These are phyloP conservation scores for Podarcis muralis DNA, from an alignment of 2,113 vertebrate species.

Conservation along the genomic window DNA sequence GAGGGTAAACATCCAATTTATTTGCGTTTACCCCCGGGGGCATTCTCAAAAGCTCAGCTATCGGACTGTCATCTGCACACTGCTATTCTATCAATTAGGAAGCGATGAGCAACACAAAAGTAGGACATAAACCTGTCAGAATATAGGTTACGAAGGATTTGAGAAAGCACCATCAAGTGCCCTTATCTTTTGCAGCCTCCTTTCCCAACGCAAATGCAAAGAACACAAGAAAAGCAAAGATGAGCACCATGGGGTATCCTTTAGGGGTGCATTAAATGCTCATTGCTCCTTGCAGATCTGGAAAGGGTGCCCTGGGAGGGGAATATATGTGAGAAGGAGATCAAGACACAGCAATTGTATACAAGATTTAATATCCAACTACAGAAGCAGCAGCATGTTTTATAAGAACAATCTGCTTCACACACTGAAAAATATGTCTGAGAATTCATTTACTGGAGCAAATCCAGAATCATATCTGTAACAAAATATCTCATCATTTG, in stretches of 20 bases:
- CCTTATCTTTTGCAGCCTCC: not conserved
- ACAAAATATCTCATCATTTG: not conserved
- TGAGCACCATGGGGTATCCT: not conserved
- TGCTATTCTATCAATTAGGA: fast-evolving
- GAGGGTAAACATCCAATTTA: not conserved
- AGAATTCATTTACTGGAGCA: not conserved
- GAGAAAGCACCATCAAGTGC: not conserved
- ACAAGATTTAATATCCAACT: not conserved
- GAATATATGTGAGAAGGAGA: not conserved
- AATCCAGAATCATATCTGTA: not conserved
- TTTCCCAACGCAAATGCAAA: not conserved
- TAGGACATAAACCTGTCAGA: not conserved
- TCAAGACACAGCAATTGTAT: not conserved
- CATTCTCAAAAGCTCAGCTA: not conserved
- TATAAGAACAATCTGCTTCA: not conserved
- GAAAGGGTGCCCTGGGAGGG: not conserved
- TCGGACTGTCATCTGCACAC: not conserved
- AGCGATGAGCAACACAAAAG: not conserved
- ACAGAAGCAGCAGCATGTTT: not conserved
- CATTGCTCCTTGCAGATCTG: not conserved
- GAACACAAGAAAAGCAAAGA: not conserved
- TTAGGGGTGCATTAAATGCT: not conserved
- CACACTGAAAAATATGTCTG: not conserved
- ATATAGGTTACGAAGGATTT: not conserved
- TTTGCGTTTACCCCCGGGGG: not conserved